Conservation (phyloP, 2,888 invertebrate species). For the Cepaea hortensis region DNA sequence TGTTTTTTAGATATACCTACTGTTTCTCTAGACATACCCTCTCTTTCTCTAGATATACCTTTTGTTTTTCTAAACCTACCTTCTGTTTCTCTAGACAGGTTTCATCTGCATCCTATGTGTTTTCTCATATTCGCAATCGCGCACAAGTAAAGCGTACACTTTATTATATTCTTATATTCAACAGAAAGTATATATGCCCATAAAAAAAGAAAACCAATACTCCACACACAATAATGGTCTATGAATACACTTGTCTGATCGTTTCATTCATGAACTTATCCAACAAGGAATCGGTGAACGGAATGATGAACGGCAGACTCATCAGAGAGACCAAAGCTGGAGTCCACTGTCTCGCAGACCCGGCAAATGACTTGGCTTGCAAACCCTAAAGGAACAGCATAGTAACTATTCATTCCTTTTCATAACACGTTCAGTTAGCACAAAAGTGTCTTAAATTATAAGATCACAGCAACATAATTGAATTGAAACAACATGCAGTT, state of each 20-base stretch:
- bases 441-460: neutral
- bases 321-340: slow-evolving; percentile 4
- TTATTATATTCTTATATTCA: too few species aligned
- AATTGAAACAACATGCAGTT: neutral
- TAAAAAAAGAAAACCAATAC: too few species aligned
- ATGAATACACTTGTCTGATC: slow-evolving; percentile 17
- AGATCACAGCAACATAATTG: neutral
- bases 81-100: too few species aligned
- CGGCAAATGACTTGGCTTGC: neutral
- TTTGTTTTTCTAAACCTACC: too few species aligned
- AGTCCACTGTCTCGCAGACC: slow-evolving; percentile 10
- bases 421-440: too few species aligned
- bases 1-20: too few species aligned
- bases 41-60: too few species aligned
- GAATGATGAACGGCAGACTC: slow-evolving; percentile 15
- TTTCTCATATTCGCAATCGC: too few species aligned
- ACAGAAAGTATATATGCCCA: too few species aligned
- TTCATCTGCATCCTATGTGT: too few species aligned
- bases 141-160: too few species aligned
- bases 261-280: slow-evolving; percentile 29
- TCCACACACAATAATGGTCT: neutral
- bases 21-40: too few species aligned
- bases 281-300: neutral
- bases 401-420: neutral
- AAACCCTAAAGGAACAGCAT: neutral